phyloP scores from a whole-genome alignment of 2,888 invertebrate species.

The Saturnia pavonia region DNA sequence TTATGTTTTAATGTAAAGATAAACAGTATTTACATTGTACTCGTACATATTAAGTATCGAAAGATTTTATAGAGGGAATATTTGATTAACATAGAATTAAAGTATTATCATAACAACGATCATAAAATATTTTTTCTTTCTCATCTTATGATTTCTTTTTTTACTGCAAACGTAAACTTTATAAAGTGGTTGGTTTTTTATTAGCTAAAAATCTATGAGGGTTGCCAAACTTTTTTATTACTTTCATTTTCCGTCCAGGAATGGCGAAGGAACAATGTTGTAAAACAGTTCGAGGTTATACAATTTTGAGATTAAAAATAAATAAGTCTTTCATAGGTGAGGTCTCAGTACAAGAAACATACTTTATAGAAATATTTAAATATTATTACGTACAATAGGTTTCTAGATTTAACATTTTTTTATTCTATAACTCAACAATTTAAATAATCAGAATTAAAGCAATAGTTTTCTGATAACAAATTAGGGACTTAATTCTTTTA shows the following conservation, averaged over 20 bases:
- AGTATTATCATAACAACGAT: background rate
- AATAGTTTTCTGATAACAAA: no score
- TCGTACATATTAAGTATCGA: background rate
- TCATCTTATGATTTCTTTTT: conserved; percentile 13
- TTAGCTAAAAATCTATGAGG: conserved; percentile 31
- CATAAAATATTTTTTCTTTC: background rate
- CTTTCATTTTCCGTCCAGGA: conserved; percentile 34
- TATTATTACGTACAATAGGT: no score
- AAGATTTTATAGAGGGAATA: background rate
- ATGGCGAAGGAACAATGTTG: conserved; percentile 29
- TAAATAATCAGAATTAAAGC: no score
- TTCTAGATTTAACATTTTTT: no score
- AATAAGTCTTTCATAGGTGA: no score
- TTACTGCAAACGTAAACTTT: conserved; percentile 23
- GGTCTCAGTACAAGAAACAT: no score
- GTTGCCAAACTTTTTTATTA: conserved; percentile 41
- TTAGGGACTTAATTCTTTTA: no score
- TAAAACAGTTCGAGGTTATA: conserved; percentile 32
- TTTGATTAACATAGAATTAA: background rate
- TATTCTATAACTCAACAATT: no score
- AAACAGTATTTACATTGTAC: no score
- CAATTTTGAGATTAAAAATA: no score
- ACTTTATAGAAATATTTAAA: no score
- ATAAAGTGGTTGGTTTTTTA: conserved; percentile 30
- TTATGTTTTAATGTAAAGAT: no score